These are phyloP conservation scores for Aphidius colemani DNA, from an alignment of 2,888 invertebrate genomes.

Conservation along the genomic window DNA sequence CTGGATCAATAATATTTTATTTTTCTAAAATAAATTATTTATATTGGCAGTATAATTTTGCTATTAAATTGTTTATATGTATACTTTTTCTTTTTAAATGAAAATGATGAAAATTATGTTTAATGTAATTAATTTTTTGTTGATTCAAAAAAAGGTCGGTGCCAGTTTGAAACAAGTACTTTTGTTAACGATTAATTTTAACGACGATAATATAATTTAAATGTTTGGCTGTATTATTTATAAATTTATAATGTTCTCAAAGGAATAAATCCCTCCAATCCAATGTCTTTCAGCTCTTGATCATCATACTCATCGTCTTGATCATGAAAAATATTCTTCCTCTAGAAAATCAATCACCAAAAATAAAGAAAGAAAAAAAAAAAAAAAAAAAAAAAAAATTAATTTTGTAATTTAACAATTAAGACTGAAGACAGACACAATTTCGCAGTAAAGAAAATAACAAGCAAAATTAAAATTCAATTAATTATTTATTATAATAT, in stretches of 20 bases:
- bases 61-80: too few relatives aligned
- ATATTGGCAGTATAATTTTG: too few relatives aligned
- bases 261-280: slow-evolving; percentile 57
- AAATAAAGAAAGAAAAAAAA: slow-evolving; percentile 14
- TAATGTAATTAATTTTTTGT: neutral
- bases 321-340: slow-evolving; percentile 39
- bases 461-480: slow-evolving; percentile 25
- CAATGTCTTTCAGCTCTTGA: slow-evolving; percentile 54
- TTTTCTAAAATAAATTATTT: neutral
- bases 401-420: slow-evolving; percentile 19
- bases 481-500: neutral
- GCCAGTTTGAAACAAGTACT: slow-evolving; percentile 12
- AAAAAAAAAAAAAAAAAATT: slow-evolving; percentile 13
- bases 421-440: slow-evolving; percentile 40
- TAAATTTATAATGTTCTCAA: slow-evolving; percentile 48
- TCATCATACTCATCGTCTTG: slow-evolving; percentile 43
- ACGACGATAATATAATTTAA: neutral
- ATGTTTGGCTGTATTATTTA: neutral
- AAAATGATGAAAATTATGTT: slow-evolving; percentile 22
- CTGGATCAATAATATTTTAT: neutral
- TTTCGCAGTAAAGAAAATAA: slow-evolving; percentile 28
- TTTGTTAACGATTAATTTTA: neutral
- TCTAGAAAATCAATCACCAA: slow-evolving; percentile 43
- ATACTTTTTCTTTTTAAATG: too few relatives aligned
- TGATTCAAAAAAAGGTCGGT: slow-evolving; percentile 43